phyloP scores from a whole-genome alignment of 92 coral and sea anemone species.

The Parazoanthus atlanticus region DNA sequence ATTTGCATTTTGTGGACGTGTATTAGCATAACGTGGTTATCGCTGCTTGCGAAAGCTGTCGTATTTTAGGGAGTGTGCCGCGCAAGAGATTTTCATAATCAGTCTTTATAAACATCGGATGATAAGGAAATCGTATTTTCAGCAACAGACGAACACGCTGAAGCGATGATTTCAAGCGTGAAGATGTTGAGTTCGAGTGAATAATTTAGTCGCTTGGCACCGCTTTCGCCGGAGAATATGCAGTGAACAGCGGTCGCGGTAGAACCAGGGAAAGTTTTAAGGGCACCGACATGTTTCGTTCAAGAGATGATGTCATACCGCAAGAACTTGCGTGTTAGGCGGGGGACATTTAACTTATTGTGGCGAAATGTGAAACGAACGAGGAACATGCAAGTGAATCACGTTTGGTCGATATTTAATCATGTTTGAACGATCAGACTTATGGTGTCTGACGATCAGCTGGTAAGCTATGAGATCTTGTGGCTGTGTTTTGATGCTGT shows the following conservation, averaged over 20 bases:
- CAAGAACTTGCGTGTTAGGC: slow-evolving; percentile 17
- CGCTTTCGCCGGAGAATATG: slow-evolving; percentile 8
- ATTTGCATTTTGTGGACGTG: slow-evolving; percentile 44
- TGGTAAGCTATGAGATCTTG: slow-evolving; percentile 28
- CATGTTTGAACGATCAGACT: slow-evolving; percentile 16
- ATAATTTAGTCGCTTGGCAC: slow-evolving; percentile 11
- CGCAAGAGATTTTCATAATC: not conserved
- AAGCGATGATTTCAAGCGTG: not conserved
- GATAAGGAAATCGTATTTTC: not conserved
- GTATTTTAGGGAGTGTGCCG: slow-evolving; percentile 42
- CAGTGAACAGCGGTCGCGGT: slow-evolving; percentile 19
- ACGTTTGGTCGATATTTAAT: slow-evolving; percentile 9
- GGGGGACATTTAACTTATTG: slow-evolving; percentile 21
- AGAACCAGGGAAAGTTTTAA: not conserved
- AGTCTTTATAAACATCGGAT: not conserved
- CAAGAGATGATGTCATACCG: slow-evolving; percentile 34
- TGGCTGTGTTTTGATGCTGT: not conserved
- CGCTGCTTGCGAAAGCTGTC: slow-evolving; percentile 15
- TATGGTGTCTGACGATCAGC: not conserved
- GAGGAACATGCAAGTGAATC: not conserved
- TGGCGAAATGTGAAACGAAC: slow-evolving; percentile 9
- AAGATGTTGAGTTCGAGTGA: slow-evolving; percentile 13
- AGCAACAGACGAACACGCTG: not conserved
- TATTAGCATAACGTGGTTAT: slow-evolving; percentile 47
- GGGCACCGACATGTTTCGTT: not conserved